Evolutionary conservation across 2,113 vertebrate genomes (phyloP).

Genomic region (Spheniscus mendiculus): DNA sequence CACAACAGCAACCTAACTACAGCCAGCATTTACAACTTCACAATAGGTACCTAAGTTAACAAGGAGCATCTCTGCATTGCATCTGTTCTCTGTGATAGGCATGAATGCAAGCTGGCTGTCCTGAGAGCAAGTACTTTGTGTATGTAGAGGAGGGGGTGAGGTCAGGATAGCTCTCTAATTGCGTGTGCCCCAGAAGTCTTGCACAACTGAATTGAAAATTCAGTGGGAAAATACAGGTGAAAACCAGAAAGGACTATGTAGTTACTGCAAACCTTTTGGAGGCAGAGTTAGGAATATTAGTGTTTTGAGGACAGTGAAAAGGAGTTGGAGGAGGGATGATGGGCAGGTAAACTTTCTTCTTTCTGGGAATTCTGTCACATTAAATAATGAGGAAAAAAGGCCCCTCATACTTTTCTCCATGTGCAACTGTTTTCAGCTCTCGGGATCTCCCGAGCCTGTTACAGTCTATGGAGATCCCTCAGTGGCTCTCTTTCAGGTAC

Average conservation of each 20-base stretch:
- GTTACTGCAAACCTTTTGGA: neutral
- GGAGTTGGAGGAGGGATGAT: neutral
- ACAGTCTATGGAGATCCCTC: neutral
- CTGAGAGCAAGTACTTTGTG: neutral
- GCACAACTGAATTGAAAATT: neutral
- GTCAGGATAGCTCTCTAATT: neutral
- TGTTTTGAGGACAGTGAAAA: neutral
- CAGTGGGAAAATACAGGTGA: neutral
- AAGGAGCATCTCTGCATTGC: neutral
- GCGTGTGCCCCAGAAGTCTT: neutral
- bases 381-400: neutral
- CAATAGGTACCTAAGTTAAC: neutral
- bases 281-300: neutral
- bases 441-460: neutral
- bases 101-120: neutral
- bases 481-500: neutral
- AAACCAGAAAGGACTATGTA: neutral
- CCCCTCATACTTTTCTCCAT: neutral
- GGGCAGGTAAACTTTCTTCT: too few species aligned
- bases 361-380: neutral
- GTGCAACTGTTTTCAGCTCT: neutral
- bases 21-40: neutral
- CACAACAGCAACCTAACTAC: neutral
- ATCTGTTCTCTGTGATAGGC: neutral
- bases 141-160: neutral